These are phyloP conservation scores for Schlechtendalia chinensis DNA, from an alignment of 1,140 invertebrate genomes.

Conservation along the genomic window DNA sequence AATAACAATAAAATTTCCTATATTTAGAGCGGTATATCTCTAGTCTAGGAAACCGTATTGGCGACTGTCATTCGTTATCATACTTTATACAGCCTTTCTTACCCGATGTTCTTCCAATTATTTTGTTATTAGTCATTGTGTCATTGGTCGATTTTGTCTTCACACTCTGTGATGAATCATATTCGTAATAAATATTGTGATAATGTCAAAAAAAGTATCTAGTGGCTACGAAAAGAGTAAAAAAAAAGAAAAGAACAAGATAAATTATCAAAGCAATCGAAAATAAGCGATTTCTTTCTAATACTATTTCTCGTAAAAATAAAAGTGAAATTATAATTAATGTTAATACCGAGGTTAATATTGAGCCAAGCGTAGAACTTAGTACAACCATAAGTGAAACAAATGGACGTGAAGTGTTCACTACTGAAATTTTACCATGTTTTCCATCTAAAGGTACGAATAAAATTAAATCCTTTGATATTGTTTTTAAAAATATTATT, in stretches of 20 bases:
- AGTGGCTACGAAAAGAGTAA: conserved; percentile 4
- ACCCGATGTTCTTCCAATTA: too few relatives aligned
- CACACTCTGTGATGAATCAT: too few relatives aligned
- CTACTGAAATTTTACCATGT: background rate
- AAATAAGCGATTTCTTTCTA: conserved; percentile 1
- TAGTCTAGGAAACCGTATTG: too few relatives aligned
- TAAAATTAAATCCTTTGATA: background rate
- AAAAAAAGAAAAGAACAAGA: background rate
- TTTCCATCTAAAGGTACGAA: background rate
- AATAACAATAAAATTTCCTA: too few relatives aligned
- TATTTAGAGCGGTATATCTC: too few relatives aligned
- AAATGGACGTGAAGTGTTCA: background rate
- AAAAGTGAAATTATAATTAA: background rate
- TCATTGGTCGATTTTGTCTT: too few relatives aligned
- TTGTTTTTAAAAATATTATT: conserved; percentile 26
- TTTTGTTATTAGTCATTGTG: too few relatives aligned
- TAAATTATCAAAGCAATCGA: background rate
- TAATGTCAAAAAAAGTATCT: background rate
- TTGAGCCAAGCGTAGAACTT: background rate
- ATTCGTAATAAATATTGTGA: background rate
- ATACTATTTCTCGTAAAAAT: background rate
- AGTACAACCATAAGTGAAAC: background rate
- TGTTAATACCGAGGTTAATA: conserved; percentile 1
- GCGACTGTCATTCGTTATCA: too few relatives aligned
- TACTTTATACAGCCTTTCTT: too few relatives aligned